Base-by-base conservation (phyloP, 2,113 vertebrate species). In the Campylomormyrus numenius region DNA sequence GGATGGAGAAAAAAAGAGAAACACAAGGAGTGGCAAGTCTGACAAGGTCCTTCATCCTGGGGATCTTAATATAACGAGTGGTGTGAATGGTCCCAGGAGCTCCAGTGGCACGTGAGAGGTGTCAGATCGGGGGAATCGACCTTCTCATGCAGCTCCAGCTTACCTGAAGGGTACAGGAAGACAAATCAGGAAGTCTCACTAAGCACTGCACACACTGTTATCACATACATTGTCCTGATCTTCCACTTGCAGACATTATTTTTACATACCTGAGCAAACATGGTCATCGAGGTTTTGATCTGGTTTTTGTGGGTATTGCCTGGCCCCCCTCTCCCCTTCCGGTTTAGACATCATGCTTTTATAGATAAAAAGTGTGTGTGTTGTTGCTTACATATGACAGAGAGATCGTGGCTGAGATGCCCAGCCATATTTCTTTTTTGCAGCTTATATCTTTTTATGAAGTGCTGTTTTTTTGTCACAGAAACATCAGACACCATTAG, bases 41-140 rank as follows among this genome's bases (percentile, higher is more conserved):
- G 95, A 93, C 89, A 92, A 95, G 93, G 92, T 94, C 94, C 95
- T 91, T 94, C 93, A 95, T 95, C 95, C 96, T 92, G 93, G 92
- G 92, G 91, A 85, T 93, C 62, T 94, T 93, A 93, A 95, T 91
- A 91, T 93, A 90, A 93, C 93, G 94, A 94, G 94, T 94, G 93
- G 95, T 91, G 92, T 92, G 91, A 92, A 89, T 92, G 91, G 93
- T 92, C 93, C 87, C 91, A 83, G 85, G 89, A 91, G 90, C 93
- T 93, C 90, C 91, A 87, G 74, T 92, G 89, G 92, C 91, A 90
- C 0, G 1, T 89, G 70, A 87, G 56, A 66, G 56, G 77, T 91
- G 50, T 70, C 52, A 8, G 19, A 24, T 56, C 8, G 21, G 31
- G 70, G 52, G 53, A 13, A 9, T 50, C 13, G 42, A 31, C 35